These are phyloP conservation scores for Siniperca undulata DNA, from an alignment of 2,797 vertebrate species.

Conservation along the genomic window DNA sequence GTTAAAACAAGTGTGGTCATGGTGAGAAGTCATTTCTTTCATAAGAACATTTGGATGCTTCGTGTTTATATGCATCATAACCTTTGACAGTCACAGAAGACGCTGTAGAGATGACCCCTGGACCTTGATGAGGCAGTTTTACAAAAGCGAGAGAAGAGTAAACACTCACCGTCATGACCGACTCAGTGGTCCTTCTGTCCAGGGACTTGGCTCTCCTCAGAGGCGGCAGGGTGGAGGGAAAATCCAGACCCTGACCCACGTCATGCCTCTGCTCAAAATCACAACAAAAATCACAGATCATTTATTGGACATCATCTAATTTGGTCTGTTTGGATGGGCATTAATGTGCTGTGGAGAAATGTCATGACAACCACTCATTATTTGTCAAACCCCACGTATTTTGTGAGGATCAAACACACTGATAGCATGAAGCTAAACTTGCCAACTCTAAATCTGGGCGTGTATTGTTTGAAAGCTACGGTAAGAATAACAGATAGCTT, in stretches of 20 bases:
- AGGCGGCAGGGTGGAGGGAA: conserved; percentile 84
- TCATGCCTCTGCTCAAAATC: conserved; percentile 79
- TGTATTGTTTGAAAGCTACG: conserved; percentile 13
- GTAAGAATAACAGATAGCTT: not conserved
- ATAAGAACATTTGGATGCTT: not conserved
- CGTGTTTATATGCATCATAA: not conserved
- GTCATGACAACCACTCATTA: conserved; percentile 37
- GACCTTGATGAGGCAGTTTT: not conserved
- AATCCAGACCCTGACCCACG: conserved; percentile 75
- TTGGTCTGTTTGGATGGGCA: not conserved
- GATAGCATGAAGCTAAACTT: conserved; percentile 16
- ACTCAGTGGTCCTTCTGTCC: conserved; percentile 89
- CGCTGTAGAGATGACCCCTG: not conserved
- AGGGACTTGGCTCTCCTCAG: conserved; percentile 89
- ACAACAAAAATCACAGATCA: not conserved
- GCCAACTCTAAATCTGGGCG: conserved; percentile 13
- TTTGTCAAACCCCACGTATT: conserved; percentile 41
- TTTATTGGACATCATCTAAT: not conserved
- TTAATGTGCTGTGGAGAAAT: conserved; percentile 43
- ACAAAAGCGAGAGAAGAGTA: not conserved
- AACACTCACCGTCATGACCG: conserved; percentile 88
- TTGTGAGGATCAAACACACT: conserved; percentile 18
- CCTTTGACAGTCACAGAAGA: not conserved
- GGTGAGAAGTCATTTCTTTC: not conserved
- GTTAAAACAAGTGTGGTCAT: not conserved